These are phyloP conservation scores for Galbula dea DNA, from an alignment of 2,113 vertebrate genomes.

Conservation along the genomic window DNA sequence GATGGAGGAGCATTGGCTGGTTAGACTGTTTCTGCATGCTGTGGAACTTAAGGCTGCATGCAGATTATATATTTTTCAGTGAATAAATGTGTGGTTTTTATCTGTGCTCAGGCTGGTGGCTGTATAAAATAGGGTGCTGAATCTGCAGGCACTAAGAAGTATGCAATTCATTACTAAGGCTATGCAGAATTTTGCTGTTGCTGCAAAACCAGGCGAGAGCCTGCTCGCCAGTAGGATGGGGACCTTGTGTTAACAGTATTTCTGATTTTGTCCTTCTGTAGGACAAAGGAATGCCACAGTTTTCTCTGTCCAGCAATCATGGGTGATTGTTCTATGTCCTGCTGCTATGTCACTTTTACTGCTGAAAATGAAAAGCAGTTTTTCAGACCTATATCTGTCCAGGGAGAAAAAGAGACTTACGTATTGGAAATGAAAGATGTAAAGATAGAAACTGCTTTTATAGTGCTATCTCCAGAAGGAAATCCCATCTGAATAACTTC, in stretches of 20 bases:
- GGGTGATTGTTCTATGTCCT: not conserved
- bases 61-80: not conserved
- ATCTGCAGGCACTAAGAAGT: not conserved
- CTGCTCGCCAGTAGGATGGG: not conserved
- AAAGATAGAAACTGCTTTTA: not conserved
- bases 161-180: not conserved
- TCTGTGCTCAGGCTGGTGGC: not conserved
- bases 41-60: not conserved
- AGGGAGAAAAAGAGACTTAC: not conserved
- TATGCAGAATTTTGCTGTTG: not conserved
- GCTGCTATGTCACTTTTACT: not conserved
- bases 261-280: not conserved
- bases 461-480: not conserved
- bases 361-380: not conserved
- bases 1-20: not conserved
- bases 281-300: not conserved
- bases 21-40: not conserved
- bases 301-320: not conserved
- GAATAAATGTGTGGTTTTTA: not conserved
- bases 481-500: not conserved
- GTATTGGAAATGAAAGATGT: not conserved
- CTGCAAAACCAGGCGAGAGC: not conserved
- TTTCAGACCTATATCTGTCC: not conserved
- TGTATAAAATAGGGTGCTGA: not conserved
- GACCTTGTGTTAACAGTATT: not conserved